Conservation (phyloP, 2,113 vertebrate species). For the Oreocharis arfaki region DNA sequence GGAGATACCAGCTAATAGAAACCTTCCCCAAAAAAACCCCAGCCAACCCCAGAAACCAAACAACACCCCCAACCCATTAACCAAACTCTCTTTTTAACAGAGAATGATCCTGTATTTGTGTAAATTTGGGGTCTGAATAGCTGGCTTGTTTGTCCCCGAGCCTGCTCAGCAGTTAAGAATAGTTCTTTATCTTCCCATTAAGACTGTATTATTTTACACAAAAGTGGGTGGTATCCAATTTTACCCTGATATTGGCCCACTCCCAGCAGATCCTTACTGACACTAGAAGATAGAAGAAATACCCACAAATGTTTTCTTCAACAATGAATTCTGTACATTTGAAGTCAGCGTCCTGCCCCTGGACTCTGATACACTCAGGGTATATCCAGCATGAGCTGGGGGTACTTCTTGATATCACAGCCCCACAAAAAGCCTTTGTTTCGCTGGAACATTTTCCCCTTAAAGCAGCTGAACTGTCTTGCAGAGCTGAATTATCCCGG, state of each 20-base stretch:
- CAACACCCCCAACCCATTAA: neutral
- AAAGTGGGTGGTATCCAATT: neutral
- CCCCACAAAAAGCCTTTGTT: neutral
- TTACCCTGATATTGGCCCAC: neutral
- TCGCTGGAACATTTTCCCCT: neutral
- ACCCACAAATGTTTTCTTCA: neutral
- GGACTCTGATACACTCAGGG: neutral
- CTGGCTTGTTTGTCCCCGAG: slow-evolving; percentile 1
- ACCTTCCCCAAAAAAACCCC: neutral
- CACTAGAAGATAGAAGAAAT: neutral
- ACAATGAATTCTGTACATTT: neutral
- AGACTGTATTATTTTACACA: slow-evolving; percentile 41
- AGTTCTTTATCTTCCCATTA: slow-evolving; percentile 42
- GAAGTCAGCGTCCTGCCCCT: neutral
- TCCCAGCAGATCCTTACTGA: neutral
- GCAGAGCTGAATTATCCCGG: neutral
- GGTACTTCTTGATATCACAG: neutral
- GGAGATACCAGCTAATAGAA: neutral
- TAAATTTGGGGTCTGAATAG: neutral
- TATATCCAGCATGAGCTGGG: neutral
- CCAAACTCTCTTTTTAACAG: neutral
- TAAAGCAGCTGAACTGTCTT: neutral
- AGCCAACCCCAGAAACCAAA: neutral
- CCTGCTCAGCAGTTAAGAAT: slow-evolving; percentile 15
- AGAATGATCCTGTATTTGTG: neutral